Percentiles rank a stretch among this genome's conserved stretches.
Conservation (phyloP, 2,888 invertebrate species). For the Adela reaumurella region DNA sequence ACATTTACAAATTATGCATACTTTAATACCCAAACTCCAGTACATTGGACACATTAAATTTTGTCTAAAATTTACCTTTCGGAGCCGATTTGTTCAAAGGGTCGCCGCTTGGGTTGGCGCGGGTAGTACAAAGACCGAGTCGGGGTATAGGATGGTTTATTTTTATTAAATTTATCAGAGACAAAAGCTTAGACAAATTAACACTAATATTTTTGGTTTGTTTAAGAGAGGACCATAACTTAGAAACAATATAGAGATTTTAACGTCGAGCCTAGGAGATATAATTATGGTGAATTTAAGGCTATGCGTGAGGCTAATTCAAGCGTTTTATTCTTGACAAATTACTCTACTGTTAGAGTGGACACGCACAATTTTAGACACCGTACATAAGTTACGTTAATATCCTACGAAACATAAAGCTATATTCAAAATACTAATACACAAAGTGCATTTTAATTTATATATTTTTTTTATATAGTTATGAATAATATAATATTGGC, state of each 20-base stretch:
- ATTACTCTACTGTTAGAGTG: not conserved
- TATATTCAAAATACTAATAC: slow-evolving; percentile 17
- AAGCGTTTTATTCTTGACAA: not conserved
- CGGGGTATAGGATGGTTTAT: not conserved
- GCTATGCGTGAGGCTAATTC: not conserved
- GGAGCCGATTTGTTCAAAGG: not conserved
- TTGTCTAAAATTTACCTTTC: not conserved
- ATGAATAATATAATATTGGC: too few species aligned
- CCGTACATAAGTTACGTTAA: not conserved
- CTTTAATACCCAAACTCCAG: not conserved
- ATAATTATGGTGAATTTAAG: not conserved
- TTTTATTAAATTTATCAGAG: not conserved
- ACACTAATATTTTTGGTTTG: not conserved
- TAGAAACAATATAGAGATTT: slow-evolving; percentile 2
- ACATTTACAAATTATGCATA: not conserved
- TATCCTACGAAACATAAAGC: not conserved
- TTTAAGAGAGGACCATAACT: not conserved
- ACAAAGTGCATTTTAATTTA: slow-evolving; percentile 35
- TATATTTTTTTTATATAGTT: not conserved
- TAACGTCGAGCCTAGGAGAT: not conserved
- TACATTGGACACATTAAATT: not conserved
- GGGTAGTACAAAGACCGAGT: not conserved
- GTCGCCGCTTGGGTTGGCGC: not conserved
- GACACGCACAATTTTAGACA: too few species aligned
- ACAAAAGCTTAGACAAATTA: not conserved